Evolutionary conservation across 2,888 invertebrate genomes (phyloP), one percentile per base, ranked within the genome.

Genomic region (Drosophila fungiperda): DNA sequence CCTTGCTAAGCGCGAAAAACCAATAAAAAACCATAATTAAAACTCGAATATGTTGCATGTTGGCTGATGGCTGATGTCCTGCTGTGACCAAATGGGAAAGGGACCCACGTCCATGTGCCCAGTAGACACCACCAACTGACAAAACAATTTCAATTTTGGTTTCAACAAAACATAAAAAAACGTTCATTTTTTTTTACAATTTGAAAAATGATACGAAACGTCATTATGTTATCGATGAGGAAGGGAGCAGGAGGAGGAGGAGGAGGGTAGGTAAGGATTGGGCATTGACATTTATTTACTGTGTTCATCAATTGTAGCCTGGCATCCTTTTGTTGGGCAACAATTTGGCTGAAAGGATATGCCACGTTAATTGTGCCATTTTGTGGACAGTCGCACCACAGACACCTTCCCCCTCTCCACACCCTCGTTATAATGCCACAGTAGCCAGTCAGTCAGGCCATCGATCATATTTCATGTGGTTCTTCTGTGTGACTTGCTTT

Each of bases 201-300:
- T 89, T 91, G 91, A 89, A 90, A 90, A 91, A 91, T 90, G 90
- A 91, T 91, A 90, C 90, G 86, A 89, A 91, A 90, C 86, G 91
- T 90, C 89, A 91, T 90, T 91, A 91, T 78, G 78, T 76, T 90
- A 90, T 78, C 82, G 90, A 77, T 63, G 73, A 53, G 70, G 52
- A 49, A 55, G 15, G 60, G 17, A 29, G 6, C 29, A 29, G 29
- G 9, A 29, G 53, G 33, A 9, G 38, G 62, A n/a, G 48, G 29
- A 49, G 58, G 54, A 50, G 59, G 55, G 32, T 20, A 15, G n/a
- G 58, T 23, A 23, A 45, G 38, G 45, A 36, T 32, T 62, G 78
- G 78, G 85, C 77, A 74, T 85, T 87, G 90, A 89, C 91, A 91
- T 90, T 91, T 89, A 87, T 90, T 89, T 83, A 84, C 89, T 78